Percentiles rank a stretch among this genome's conserved stretches.
Conservation (phyloP, 2,113 vertebrate genomes). For the Pterocles gutturalis region DNA sequence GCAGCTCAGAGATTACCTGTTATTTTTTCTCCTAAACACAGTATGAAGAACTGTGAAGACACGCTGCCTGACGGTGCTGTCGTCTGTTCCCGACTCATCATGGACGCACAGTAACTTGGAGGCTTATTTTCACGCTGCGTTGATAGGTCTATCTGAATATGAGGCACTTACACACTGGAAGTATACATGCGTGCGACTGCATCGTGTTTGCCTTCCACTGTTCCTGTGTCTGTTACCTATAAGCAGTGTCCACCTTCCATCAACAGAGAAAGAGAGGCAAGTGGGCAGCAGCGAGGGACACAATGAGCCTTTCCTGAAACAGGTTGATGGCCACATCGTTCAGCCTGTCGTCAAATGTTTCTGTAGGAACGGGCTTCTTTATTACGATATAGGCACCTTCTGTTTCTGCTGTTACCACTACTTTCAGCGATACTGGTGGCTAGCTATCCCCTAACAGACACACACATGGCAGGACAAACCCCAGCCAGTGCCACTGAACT, state of each 20-base stretch:
- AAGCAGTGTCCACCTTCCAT: not conserved
- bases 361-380: not conserved
- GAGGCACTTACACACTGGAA: not conserved
- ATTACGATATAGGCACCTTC: not conserved
- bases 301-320: not conserved
- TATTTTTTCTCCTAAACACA: not conserved
- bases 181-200: not conserved
- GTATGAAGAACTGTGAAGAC: not conserved
- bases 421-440: not conserved
- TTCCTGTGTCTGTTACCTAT: not conserved
- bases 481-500: not conserved
- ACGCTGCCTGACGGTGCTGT: not conserved
- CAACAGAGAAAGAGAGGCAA: not conserved
- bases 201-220: not conserved
- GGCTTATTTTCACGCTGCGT: not conserved
- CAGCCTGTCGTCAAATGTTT: not conserved
- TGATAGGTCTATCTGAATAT: not conserved
- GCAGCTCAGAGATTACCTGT: not conserved
- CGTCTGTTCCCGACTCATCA: not conserved
- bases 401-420: not conserved
- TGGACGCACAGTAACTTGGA: not conserved
- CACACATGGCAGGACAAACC: not conserved
- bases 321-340: accelerated
- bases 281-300: accelerated
- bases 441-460: not conserved